phyloP scores from a whole-genome alignment of 2,888 invertebrate species.

The Flexamia atlantica region DNA sequence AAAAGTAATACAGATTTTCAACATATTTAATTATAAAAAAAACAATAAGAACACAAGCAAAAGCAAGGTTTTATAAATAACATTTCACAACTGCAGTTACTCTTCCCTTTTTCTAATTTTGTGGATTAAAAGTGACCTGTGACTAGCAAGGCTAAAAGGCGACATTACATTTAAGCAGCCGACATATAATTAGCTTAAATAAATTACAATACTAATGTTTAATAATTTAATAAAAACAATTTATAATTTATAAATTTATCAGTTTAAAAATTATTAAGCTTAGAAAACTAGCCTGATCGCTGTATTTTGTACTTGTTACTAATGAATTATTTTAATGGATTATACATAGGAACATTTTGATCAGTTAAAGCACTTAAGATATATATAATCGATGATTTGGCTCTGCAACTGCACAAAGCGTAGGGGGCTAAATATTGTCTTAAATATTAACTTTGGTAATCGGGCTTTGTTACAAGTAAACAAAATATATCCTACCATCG shows the following conservation, averaged over 20 bases:
- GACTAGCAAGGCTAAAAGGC: constrained; percentile 55
- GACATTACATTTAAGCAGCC: constrained; percentile 47
- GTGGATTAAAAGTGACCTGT: constrained; percentile 55
- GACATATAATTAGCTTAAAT: constrained; percentile 53
- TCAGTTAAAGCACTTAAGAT: constrained; percentile 53
- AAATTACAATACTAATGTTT: constrained; percentile 52
- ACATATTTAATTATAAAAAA: constrained; percentile 51
- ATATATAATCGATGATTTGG: constrained; percentile 1
- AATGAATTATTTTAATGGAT: constrained; percentile 39
- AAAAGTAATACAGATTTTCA: constrained; percentile 56
- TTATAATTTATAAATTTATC: constrained; percentile 50
- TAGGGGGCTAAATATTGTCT: constrained; percentile 54
- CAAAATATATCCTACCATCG: constrained; percentile 52
- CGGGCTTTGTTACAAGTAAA: constrained; percentile 56
- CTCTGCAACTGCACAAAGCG: constrained; percentile 46
- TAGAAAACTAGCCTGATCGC: constrained; percentile 54
- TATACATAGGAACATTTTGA: constrained; percentile 53
- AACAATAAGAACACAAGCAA: constrained; percentile 58
- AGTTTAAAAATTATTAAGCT: constrained; percentile 42
- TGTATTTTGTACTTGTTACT: constrained; percentile 51
- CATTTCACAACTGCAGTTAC: constrained; percentile 45
- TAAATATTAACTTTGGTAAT: constrained; percentile 55
- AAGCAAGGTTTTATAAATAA: constrained; percentile 58
- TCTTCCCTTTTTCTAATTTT: constrained; percentile 21
- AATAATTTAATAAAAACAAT: constrained; percentile 52